phyloP scores from a whole-genome alignment of 2,113 vertebrate species.

The Mirounga angustirostris region DNA sequence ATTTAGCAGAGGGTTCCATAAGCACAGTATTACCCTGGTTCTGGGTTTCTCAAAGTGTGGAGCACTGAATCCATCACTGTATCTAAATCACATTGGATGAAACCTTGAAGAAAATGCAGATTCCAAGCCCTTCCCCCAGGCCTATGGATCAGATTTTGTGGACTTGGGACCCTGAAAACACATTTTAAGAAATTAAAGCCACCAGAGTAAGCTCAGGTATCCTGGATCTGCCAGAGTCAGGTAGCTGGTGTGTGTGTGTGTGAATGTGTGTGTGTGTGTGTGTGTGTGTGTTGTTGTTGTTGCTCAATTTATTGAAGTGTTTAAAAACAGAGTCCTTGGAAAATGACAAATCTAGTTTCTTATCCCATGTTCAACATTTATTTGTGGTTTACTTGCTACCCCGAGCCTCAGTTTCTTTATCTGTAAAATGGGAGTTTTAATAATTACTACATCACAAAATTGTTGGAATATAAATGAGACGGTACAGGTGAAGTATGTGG shows the following conservation, averaged over 20 bases:
- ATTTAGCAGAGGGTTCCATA: background rate
- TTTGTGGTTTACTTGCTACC: background rate
- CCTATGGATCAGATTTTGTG: background rate
- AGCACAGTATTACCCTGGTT: background rate
- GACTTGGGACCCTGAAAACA: background rate
- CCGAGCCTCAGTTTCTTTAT: background rate
- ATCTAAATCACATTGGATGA: background rate
- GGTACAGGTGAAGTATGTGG: background rate
- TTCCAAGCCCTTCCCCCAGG: background rate
- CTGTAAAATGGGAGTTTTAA: background rate
- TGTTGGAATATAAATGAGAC: background rate
- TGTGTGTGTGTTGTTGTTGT: background rate
- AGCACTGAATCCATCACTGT: background rate
- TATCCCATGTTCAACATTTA: background rate
- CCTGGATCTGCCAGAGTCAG: background rate
- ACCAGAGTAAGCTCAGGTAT: background rate
- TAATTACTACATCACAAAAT: background rate
- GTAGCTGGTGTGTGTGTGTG: background rate
- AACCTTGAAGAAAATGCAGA: background rate
- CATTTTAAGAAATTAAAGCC: constrained; percentile 5
- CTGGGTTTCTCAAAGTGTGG: background rate
- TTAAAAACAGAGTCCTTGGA: background rate
- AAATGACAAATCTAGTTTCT: background rate
- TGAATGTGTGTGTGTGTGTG: background rate
- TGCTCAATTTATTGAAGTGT: background rate